These are phyloP conservation scores for Cryptocephalus moraei DNA, from an alignment of 2,888 invertebrate species.

Conservation along the genomic window DNA sequence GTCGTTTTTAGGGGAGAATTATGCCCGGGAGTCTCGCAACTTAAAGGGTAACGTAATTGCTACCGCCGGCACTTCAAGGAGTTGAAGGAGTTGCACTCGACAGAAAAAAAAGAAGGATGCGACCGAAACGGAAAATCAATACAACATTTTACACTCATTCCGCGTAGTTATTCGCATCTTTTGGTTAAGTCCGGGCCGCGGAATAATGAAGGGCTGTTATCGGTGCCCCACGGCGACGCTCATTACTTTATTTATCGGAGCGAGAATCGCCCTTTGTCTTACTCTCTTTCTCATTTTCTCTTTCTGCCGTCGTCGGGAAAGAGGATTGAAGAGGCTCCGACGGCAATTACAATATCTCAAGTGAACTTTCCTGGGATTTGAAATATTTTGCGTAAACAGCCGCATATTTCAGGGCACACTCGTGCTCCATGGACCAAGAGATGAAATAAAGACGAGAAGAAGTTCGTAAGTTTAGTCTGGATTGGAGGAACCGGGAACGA, in stretches of 20 bases:
- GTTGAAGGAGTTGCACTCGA: slow-evolving; percentile 1
- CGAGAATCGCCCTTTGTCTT: slow-evolving; percentile 5
- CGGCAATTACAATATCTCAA: background rate
- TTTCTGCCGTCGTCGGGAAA: background rate
- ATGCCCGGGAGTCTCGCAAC: no score
- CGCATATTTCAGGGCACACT: no score
- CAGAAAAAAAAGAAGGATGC: slow-evolving; percentile 2
- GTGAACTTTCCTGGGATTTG: background rate
- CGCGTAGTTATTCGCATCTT: slow-evolving; percentile 9
- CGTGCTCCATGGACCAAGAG: no score
- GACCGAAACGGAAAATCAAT: slow-evolving; percentile 6
- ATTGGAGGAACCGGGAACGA: background rate
- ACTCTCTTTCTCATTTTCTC: background rate
- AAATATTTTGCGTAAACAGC: no score
- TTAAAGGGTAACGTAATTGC: no score
- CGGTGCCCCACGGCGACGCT: slow-evolving; percentile 7
- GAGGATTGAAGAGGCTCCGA: slow-evolving; percentile 3
- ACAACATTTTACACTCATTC: slow-evolving; percentile 4
- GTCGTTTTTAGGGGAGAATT: no score
- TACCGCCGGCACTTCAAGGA: no score
- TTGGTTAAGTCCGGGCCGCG: slow-evolving; percentile 6
- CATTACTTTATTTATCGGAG: slow-evolving; percentile 15
- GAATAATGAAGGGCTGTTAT: slow-evolving; percentile 8
- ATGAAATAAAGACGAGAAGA: background rate
- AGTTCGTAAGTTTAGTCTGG: background rate